phyloP scores from a whole-genome alignment of 2,888 invertebrate genomes.

The Minunthozetes semirufus region DNA sequence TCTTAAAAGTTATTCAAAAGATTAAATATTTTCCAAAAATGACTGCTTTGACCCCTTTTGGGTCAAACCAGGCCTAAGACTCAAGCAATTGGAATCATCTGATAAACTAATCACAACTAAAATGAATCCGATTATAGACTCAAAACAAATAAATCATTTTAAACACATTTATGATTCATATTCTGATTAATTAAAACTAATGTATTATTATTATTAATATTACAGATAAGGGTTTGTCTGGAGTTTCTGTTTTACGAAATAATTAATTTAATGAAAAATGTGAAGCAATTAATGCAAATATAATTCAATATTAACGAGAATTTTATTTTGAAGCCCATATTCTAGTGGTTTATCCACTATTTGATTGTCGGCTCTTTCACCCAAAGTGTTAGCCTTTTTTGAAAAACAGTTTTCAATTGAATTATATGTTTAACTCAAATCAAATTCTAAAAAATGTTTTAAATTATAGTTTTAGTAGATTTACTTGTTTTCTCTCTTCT shows the following conservation, averaged over 20 bases:
- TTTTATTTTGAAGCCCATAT: background rate
- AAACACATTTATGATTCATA: background rate
- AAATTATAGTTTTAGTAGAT: too few relatives aligned
- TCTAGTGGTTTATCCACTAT: background rate
- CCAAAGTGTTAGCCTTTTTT: too few relatives aligned
- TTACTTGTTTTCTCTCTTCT: background rate
- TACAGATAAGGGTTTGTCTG: background rate
- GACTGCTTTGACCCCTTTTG: background rate
- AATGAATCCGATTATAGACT: background rate
- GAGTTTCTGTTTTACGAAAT: background rate
- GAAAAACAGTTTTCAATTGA: too few relatives aligned
- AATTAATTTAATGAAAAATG: background rate
- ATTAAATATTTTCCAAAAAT: background rate
- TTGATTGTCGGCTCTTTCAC: background rate
- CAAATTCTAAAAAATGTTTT: too few relatives aligned
- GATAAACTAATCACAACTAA: background rate
- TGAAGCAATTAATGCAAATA: conserved; percentile 1
- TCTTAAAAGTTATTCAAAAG: background rate
- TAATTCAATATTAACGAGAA: background rate
- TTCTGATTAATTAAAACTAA: background rate
- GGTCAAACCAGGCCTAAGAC: background rate
- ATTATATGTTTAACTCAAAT: too few relatives aligned
- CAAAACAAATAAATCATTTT: background rate
- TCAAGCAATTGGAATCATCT: background rate
- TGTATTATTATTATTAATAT: background rate